phyloP scores from a whole-genome alignment of 2,797 vertebrate genomes.

The Acomys russatus region DNA sequence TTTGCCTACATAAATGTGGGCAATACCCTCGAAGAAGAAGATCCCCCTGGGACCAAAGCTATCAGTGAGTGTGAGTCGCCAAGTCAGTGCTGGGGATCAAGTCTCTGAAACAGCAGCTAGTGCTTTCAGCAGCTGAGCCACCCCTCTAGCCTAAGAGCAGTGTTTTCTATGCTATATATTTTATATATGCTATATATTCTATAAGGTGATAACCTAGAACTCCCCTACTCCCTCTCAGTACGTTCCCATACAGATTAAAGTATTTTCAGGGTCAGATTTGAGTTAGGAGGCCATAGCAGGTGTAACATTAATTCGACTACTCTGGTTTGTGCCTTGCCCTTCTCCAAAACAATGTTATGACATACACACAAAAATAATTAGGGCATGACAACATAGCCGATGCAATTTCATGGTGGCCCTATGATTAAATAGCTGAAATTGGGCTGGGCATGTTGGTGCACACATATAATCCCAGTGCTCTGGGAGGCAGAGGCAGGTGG shows the following conservation, averaged over 20 bases:
- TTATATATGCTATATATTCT: no score
- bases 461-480: no score
- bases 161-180: not conserved
- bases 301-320: conserved; percentile 8
- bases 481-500: no score
- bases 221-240: not conserved
- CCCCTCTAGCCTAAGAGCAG: no score
- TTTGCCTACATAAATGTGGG: not conserved
- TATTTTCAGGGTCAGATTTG: conserved; percentile 36
- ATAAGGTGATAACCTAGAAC: not conserved
- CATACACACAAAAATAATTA: not conserved
- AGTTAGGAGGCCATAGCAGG: conserved; percentile 13
- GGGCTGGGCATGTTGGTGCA: no score
- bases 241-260: not conserved
- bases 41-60: no score
- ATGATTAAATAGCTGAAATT: not conserved
- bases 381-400: not conserved
- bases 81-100: not conserved
- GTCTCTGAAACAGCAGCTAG: not conserved
- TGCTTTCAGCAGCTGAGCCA: not conserved
- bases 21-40: not conserved
- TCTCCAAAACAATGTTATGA: not conserved
- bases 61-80: not conserved
- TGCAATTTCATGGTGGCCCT: not conserved
- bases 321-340: not conserved